Base-by-base conservation (phyloP, 2,888 invertebrate genomes). In the Sturmia bella region DNA sequence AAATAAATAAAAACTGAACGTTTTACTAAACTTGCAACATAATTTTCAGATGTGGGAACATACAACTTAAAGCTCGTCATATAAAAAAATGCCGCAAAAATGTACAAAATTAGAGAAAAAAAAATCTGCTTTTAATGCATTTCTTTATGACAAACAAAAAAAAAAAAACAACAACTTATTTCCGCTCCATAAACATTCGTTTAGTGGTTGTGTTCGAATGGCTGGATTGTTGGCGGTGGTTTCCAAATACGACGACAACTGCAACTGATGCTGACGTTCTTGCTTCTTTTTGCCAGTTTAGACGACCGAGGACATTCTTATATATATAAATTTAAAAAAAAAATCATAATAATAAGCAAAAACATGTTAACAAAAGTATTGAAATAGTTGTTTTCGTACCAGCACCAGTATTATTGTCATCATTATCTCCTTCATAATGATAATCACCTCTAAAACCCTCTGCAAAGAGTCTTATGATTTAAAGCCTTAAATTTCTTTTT, bases 151-250 rank as follows among this genome's bases (percentile, higher is more conserved):
- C 68, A 78, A 27, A 6, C 3, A 27, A 27, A 27, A 27, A 27
- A 27, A 27, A 27, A 6, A 27, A 32, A 32, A 78, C 75, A 81
- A 81, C 78, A 81, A 81, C 83, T 83, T 68, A 83, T 83, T 83
- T 83, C 78, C 81, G 83, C 81, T 83, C 81, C 83, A 83, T 83
- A 83, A 83, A 81, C 77, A 78, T 83, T 83, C 69, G 82, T 66
- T 74, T 74, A 78, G 82, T 82, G 78, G 69, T 82, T 78, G 74
- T 61, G 57, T 78, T 78, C 54, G 64, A 69, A 69, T 69, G 57
- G 61, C 63, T 73, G 54, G 73, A 63, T 78, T 57, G 68, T 21
- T 69, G 73, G 19, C 48, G 50, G 19, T 48, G 54, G 66, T 45
- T 57, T 63, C 37, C 50, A 59, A 27, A 69, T 32, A 48, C 45